Percentiles rank a stretch among this genome's conserved stretches.
Conservation (phyloP, 1,140 invertebrate species). For the Papilio helenus region DNA sequence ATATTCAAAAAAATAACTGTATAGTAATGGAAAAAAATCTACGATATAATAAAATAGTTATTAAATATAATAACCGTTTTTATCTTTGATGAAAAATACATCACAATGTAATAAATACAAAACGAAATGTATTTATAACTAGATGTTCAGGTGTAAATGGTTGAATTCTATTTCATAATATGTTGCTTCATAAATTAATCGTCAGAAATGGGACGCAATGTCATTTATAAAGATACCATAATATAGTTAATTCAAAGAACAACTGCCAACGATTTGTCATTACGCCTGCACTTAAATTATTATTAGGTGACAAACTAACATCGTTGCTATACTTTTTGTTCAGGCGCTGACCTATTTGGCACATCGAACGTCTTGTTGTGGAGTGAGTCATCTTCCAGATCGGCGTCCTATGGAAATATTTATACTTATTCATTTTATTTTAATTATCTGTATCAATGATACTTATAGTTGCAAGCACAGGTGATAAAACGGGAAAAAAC, state of each 20-base stretch:
- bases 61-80: neutral
- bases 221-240: neutral
- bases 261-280: slow-evolving; percentile 30
- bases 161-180: neutral
- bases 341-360: slow-evolving; percentile 38
- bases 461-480: no score
- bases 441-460: neutral
- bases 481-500: no score
- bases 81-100: no score
- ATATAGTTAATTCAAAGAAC: neutral
- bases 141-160: no score
- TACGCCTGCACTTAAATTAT: slow-evolving; percentile 37
- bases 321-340: slow-evolving; percentile 35
- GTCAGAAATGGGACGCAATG: neutral
- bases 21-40: neutral
- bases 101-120: no score
- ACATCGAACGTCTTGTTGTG: slow-evolving; percentile 22
- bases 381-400: slow-evolving; percentile 32
- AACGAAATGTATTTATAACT: no score
- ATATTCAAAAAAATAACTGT: neutral
- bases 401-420: neutral
- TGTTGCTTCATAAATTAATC: neutral
- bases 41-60: neutral
- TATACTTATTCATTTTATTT: neutral
- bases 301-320: slow-evolving; percentile 32